phyloP scores from a whole-genome alignment of 1,140 invertebrate genomes.

The Rhyzopertha dominica region DNA sequence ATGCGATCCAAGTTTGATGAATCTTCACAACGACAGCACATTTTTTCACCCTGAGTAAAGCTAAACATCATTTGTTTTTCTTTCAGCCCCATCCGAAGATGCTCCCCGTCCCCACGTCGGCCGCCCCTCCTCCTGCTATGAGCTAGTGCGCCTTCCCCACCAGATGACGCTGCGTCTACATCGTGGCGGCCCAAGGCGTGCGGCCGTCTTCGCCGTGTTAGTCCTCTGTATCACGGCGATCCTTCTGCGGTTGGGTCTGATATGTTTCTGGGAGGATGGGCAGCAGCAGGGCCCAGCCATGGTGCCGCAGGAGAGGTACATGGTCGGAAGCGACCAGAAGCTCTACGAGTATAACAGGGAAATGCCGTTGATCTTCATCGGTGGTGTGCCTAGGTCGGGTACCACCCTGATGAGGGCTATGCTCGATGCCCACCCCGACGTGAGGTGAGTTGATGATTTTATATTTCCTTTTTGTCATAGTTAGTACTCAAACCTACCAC shows the following conservation, averaged over 20 bases:
- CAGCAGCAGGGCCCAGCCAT: slow-evolving; percentile 15
- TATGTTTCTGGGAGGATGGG: slow-evolving; percentile 22
- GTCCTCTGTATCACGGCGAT: slow-evolving; percentile 24
- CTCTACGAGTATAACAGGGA: slow-evolving; percentile 71
- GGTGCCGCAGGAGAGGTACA: slow-evolving; percentile 51
- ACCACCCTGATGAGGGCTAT: slow-evolving; percentile 97
- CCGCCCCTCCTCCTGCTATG: no score
- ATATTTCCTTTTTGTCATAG: slow-evolving; percentile 9
- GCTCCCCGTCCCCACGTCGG: no score
- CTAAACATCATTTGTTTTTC: no score
- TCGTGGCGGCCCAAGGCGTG: slow-evolving; percentile 23
- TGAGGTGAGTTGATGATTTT: slow-evolving; percentile 57
- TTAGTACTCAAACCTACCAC: no score
- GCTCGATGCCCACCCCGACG: slow-evolving; percentile 97
- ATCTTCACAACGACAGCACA: no score
- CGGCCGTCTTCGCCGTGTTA: slow-evolving; percentile 18
- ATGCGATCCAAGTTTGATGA: no score
- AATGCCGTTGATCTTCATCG: slow-evolving; percentile 95
- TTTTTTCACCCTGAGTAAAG: no score
- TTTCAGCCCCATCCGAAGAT: no score
- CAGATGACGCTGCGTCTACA: slow-evolving; percentile 25
- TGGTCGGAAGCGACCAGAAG: slow-evolving; percentile 58
- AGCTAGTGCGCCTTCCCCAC: no score
- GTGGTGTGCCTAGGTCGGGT: slow-evolving; percentile 92
- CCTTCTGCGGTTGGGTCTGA: slow-evolving; percentile 23